A percentile compares a stretch with the other conserved stretches of the same genome.
Evolutionary conservation across 2,888 invertebrate genomes (phyloP).

Genomic region (Scotopteryx bipunctaria): DNA sequence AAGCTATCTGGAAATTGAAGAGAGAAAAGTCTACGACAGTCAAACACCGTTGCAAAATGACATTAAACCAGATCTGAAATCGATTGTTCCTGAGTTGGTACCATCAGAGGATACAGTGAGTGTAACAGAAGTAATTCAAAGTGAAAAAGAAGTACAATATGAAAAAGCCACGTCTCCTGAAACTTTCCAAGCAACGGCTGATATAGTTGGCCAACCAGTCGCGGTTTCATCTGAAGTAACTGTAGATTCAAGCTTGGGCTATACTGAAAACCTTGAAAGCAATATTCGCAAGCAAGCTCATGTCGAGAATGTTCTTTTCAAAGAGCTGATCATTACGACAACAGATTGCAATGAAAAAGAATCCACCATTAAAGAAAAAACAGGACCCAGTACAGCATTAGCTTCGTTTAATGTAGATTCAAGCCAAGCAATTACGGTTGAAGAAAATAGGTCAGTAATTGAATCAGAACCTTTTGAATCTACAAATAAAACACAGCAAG

Average conservation of each 20-base stretch:
- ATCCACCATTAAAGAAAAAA: conserved; percentile 45
- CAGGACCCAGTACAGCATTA: conserved; percentile 42
- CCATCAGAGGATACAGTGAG: conserved; percentile 53
- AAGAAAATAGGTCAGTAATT: conserved; percentile 76
- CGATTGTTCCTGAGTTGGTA: conserved; percentile 56
- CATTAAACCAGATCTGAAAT: conserved; percentile 51
- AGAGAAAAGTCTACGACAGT: conserved; percentile 71
- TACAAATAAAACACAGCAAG: conserved; percentile 46
- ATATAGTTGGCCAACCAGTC: conserved; percentile 75
- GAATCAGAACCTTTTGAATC: conserved; percentile 62
- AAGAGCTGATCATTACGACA: conserved; percentile 80
- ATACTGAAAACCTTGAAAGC: conserved; percentile 33
- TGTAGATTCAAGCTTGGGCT: conserved; percentile 64
- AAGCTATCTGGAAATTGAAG: conserved; percentile 63
- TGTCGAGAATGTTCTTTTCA: conserved; percentile 77
- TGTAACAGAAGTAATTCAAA: conserved; percentile 62
- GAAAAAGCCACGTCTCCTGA: conserved; percentile 38
- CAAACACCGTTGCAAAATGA: conserved; percentile 57
- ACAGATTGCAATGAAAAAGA: conserved; percentile 84
- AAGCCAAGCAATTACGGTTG: conserved; percentile 76
- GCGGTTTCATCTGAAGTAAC: conserved; percentile 78
- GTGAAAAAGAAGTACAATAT: conserved; percentile 68
- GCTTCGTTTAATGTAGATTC: conserved; percentile 57
- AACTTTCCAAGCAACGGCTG: conserved; percentile 62
- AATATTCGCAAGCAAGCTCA: conserved; percentile 65